These are phyloP conservation scores for Ascidia mentula DNA, from an alignment of 23 tunicate species.

Conservation along the genomic window DNA sequence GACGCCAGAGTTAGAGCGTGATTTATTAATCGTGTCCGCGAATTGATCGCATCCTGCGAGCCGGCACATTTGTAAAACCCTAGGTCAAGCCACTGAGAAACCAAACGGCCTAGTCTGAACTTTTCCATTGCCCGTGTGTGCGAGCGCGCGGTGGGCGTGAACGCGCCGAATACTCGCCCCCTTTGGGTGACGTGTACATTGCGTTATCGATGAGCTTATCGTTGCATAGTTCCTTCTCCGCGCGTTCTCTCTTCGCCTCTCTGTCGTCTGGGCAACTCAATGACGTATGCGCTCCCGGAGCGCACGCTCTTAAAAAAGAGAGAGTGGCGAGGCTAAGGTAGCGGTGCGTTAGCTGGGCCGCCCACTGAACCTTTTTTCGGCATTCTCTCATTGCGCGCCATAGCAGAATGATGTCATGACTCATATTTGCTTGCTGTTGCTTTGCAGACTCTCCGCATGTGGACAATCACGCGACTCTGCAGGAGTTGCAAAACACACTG, in stretches of 20 bases:
- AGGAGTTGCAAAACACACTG: slow-evolving; percentile 51
- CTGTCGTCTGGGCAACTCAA: background rate
- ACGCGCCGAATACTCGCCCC: background rate
- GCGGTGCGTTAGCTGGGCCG: background rate
- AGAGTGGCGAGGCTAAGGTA: no score
- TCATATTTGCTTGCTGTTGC: background rate
- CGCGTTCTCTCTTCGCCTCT: background rate
- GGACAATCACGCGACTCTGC: slow-evolving; percentile 43
- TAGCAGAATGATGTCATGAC: background rate
- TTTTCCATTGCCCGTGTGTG: slow-evolving; percentile 15
- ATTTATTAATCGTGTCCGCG: slow-evolving; percentile 8
- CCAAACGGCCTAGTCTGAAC: background rate
- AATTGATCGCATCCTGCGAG: background rate
- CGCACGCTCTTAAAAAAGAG: background rate
- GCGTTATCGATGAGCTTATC: slow-evolving; percentile 21
- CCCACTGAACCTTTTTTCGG: background rate
- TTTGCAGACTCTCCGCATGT: slow-evolving; percentile 75
- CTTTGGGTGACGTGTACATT: slow-evolving; percentile 10
- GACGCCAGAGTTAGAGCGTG: background rate
- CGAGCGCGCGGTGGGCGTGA: slow-evolving; percentile 11
- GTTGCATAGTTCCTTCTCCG: slow-evolving; percentile 10
- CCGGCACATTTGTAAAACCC: background rate
- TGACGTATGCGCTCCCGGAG: slow-evolving; percentile 12
- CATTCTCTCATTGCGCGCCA: background rate
- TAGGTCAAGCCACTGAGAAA: no score